phyloP scores from a whole-genome alignment of 2,113 vertebrate species.

The Chascanopsetta lugubris region DNA sequence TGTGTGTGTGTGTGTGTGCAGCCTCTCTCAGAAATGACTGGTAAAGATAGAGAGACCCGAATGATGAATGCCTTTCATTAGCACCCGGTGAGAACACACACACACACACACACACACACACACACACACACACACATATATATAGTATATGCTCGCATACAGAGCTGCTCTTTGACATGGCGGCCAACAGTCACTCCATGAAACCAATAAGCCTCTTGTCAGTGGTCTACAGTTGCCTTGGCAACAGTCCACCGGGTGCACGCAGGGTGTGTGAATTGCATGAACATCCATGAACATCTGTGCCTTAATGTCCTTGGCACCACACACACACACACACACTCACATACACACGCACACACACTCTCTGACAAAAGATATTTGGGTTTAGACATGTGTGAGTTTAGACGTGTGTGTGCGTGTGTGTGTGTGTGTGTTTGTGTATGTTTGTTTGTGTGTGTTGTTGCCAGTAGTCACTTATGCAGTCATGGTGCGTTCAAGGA shows the following conservation, averaged over 20 bases:
- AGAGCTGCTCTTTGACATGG: constrained; percentile 62
- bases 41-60: constrained; percentile 62
- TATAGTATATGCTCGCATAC: too few species aligned
- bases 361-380: constrained; percentile 54
- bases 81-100: constrained; percentile 25
- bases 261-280: constrained; percentile 63
- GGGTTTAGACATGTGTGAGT: constrained; percentile 18
- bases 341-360: constrained; percentile 82
- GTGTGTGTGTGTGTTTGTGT: not conserved
- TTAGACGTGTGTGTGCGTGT: constrained; percentile 5
- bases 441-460: constrained; percentile 11
- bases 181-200: constrained; percentile 86
- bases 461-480: constrained; percentile 28
- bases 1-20: constrained; percentile 20
- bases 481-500: constrained; percentile 45
- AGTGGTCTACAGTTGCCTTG: constrained; percentile 93
- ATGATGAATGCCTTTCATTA: constrained; percentile 82
- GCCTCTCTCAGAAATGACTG: constrained; percentile 57
- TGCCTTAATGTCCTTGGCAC: constrained; percentile 78
- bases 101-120: constrained; percentile 31
- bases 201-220: constrained; percentile 88
- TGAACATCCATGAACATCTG: constrained; percentile 72
- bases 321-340: constrained; percentile 82
- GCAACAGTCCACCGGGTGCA: constrained; percentile 90
- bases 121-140: constrained; percentile 42